phyloP scores from a whole-genome alignment of 2,113 vertebrate genomes.

The Cyanoderma ruficeps region DNA sequence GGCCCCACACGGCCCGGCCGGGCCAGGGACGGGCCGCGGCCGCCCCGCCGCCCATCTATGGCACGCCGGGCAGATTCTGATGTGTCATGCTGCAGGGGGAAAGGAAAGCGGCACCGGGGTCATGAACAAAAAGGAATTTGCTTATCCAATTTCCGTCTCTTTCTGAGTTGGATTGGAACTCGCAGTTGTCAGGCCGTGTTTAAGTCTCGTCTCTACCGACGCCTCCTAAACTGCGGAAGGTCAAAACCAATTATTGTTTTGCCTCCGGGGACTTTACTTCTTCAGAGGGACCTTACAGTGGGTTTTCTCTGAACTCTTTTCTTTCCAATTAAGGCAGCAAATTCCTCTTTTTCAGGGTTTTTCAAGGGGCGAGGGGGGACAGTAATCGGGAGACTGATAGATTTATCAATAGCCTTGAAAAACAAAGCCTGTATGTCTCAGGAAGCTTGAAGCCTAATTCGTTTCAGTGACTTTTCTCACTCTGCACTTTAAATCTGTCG shows the following conservation, averaged over 20 bases:
- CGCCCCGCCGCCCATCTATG: not conserved
- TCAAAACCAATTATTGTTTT: conserved; percentile 71
- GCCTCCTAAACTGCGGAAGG: conserved; percentile 66
- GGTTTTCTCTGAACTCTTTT: conserved; percentile 37
- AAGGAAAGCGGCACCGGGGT: conserved; percentile 46
- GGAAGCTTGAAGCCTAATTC: conserved; percentile 55
- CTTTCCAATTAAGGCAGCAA: conserved; percentile 46
- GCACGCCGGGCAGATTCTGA: conserved; percentile 50
- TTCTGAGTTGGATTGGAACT: conserved; percentile 58
- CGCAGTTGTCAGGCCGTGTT: conserved; percentile 65
- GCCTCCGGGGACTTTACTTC: conserved; percentile 67
- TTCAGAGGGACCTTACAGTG: conserved; percentile 49
- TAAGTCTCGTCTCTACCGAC: conserved; percentile 51
- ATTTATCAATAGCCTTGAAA: conserved; percentile 62
- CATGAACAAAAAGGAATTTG: conserved; percentile 70
- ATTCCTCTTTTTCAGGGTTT: conserved; percentile 3
- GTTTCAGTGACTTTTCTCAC: conserved; percentile 68
- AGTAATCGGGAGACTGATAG: not conserved
- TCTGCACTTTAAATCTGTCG: conserved; percentile 66
- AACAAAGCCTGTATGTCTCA: conserved; percentile 58
- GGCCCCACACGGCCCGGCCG: not conserved
- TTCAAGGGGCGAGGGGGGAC: not conserved
- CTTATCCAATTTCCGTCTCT: conserved; percentile 71
- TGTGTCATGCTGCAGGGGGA: conserved; percentile 66
- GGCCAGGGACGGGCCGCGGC: not conserved